A percentile compares a stretch with the other conserved stretches of the same genome.
Evolutionary conservation across 1,140 invertebrate species (phyloP).

Genomic region (Babylonia areolata): DNA sequence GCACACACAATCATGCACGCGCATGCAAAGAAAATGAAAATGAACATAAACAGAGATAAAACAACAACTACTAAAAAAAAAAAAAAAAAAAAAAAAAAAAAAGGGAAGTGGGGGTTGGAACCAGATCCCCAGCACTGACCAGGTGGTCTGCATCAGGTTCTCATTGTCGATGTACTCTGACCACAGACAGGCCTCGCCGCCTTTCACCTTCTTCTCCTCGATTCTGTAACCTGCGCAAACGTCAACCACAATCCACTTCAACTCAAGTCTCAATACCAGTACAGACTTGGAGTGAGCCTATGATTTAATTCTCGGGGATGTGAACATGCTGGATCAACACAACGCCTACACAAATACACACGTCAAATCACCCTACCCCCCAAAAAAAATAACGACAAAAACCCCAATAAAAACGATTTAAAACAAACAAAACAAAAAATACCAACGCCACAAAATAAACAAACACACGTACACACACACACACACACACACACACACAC

Average conservation of each 20-base stretch:
- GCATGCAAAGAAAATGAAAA: neutral
- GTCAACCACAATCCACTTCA: too few relatives aligned
- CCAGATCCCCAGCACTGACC: too few relatives aligned
- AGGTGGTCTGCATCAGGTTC: slow-evolving; percentile 76
- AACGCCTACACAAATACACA: neutral
- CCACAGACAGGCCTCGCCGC: slow-evolving; percentile 89
- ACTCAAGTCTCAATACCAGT: too few relatives aligned
- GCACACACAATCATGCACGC: neutral
- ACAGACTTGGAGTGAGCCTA: too few relatives aligned
- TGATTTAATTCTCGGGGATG: neutral
- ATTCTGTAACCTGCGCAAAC: slow-evolving; percentile 61
- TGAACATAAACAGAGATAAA: too few relatives aligned
- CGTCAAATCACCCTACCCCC: neutral
- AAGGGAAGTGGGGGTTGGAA: too few relatives aligned
- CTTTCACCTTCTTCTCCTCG: slow-evolving; percentile 70
- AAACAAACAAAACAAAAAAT: too few relatives aligned
- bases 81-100: too few relatives aligned
- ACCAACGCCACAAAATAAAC: too few relatives aligned
- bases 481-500: neutral
- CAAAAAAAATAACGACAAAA: too few relatives aligned
- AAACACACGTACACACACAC: slow-evolving; percentile 1
- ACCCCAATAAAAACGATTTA: too few relatives aligned
- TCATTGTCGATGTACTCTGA: slow-evolving; percentile 87
- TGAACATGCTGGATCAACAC: neutral
- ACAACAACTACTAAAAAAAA: too few relatives aligned